Percentiles rank a stretch among this genome's conserved stretches.
These are phyloP conservation scores for Balearica regulorum DNA, from an alignment of 2,797 vertebrate genomes.

Conservation along the genomic window DNA sequence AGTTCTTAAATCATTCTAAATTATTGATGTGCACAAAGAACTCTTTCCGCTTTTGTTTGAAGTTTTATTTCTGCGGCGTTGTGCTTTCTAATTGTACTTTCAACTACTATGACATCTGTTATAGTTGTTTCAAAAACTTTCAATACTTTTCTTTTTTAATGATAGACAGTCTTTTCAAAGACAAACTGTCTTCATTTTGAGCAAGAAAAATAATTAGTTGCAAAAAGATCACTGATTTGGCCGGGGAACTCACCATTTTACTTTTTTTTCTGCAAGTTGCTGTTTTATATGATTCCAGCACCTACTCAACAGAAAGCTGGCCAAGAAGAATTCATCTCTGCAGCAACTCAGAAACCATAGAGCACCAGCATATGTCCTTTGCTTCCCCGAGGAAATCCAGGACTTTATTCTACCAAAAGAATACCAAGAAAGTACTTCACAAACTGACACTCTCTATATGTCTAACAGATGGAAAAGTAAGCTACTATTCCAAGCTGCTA, in stretches of 20 bases:
- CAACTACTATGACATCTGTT: conserved; percentile 67
- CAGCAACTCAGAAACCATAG: conserved; percentile 20
- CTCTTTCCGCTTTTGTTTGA: conserved; percentile 56
- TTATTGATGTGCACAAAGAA: conserved; percentile 56
- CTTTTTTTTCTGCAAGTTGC: neutral
- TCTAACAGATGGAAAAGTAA: conserved; percentile 60
- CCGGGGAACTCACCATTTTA: conserved; percentile 3
- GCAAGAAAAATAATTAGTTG: conserved; percentile 65
- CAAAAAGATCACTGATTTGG: conserved; percentile 63
- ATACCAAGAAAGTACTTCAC: conserved; percentile 38
- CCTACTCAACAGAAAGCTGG: conserved; percentile 59
- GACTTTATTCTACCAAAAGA: conserved; percentile 55
- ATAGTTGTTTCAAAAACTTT: conserved; percentile 66
- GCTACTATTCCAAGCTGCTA: neutral
- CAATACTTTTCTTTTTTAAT: conserved; percentile 52
- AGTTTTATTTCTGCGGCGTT: conserved; percentile 62
- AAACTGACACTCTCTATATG: conserved; percentile 10
- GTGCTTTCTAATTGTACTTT: conserved; percentile 67
- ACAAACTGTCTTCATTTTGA: conserved; percentile 56
- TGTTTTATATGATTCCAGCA: conserved; percentile 68
- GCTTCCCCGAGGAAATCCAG: conserved; percentile 50
- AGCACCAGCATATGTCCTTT: conserved; percentile 53
- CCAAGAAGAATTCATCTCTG: conserved; percentile 62
- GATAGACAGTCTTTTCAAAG: conserved; percentile 63
- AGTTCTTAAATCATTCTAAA: conserved; percentile 61